Evolutionary conservation across 2,113 vertebrate genomes (phyloP).

Genomic region (Sphaerodactylus townsendi): DNA sequence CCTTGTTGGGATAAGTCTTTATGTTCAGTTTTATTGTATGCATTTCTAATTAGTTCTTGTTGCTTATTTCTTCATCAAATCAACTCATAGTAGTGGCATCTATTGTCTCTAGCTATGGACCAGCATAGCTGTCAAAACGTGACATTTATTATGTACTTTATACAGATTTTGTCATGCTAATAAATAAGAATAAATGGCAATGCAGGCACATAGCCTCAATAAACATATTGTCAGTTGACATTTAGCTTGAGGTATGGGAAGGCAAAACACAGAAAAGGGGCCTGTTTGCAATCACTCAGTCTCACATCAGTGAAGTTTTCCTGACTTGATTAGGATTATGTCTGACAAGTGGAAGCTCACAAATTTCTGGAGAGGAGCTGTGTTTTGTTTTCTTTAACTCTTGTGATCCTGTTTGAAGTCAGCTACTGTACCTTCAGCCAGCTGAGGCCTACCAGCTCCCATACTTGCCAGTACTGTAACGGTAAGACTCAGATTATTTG

Average conservation of each 20-base stretch:
- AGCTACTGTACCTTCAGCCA: background rate
- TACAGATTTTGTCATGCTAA: background rate
- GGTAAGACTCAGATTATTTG: background rate
- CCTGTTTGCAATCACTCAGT: background rate
- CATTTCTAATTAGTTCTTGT: background rate
- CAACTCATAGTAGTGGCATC: background rate
- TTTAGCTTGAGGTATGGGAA: background rate
- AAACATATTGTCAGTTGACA: constrained; percentile 21
- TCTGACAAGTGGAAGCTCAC: background rate
- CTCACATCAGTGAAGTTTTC: constrained; percentile 1
- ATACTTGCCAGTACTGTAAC: background rate
- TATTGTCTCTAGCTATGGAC: background rate
- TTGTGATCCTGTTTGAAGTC: background rate
- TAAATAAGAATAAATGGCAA: background rate
- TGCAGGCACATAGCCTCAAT: constrained; percentile 2
- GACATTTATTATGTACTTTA: constrained; percentile 18
- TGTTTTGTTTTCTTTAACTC: background rate
- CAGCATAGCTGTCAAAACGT: background rate
- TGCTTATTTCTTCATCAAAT: background rate
- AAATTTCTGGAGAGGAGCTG: background rate
- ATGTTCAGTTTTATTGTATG: background rate
- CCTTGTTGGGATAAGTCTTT: background rate
- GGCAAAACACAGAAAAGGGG: background rate
- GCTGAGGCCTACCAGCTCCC: background rate
- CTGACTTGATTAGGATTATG: background rate